Base-by-base conservation (phyloP, 2,888 invertebrate species). In the Chaetogeoica ovagalla region DNA sequence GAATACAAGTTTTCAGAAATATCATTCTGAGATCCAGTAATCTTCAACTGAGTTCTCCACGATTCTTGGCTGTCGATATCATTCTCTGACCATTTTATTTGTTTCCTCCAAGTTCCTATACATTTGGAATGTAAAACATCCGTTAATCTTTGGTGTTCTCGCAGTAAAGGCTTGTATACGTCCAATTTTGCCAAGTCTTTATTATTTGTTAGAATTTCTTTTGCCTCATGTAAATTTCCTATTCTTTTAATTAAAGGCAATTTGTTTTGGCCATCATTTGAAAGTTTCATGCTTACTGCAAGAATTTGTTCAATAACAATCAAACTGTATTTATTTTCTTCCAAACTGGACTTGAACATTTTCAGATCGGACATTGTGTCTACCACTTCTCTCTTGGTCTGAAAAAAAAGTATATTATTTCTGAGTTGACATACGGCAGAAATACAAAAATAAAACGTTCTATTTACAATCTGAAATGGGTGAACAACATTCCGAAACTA, bases 281-380 rank as follows among this genome's bases (percentile, higher is more conserved):
- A 85, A 5, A 84, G 84, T 21, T 86, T 84, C 48, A 88, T 84
- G 39, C 84, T 85, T 30, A 88, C 84, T 57, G 86, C 84, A 37
- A 88, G 84, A 9, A 89, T 83, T 81, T 86, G 85, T 39, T 85
- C 85, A 0, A 88, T 86, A 52, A 91, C 86, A 57, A 87, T 86
- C 30, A 91, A 83, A n/a, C 89, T 89, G 83, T 90, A 87, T 30
- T 88, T 88, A 0, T 90, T 87, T 83, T 89, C 89, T 81, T 89
- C 87, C 65, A 93, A 85, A 57, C 89, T 87, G 19, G 87, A 85
- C 0, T 89, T 87, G 65, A 91, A 87, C 81, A 87, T 87, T 62
- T 90, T 88, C 83, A 93, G 86, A 84, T 91, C 91, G 70, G 89
- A 88, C 73, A 89, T 89, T 0, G 91, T 90, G 81, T 90, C 88